Evolutionary conservation across 2,888 invertebrate genomes (phyloP), one percentile per base, ranked within the genome.

Genomic region (Watsonalla binaria): DNA sequence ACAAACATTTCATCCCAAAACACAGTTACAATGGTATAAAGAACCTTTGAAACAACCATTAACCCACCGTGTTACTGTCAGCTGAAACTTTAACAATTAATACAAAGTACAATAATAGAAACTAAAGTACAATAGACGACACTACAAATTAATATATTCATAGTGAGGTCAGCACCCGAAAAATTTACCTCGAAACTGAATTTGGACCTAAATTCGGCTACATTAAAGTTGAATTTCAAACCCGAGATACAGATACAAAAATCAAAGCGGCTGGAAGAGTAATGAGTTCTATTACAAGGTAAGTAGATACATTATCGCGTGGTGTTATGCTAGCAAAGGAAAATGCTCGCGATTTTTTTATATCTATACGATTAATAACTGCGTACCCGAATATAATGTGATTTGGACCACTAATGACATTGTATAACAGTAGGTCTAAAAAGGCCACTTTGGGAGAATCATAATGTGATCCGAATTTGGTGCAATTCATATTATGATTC

Each of bases 91-190:
- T 79, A 80, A 88, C 87, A 87, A 88, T 88, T 85, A 86, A 83
- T 78, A 75, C 74, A 64, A 66, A 72, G 66, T 66, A 70, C 78
- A 83, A 86, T 89, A 86, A 89, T 86, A 84, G 85, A 86, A 87
- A 86, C 85, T 87, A 81, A 75, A 73, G 74, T 70, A 87, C 80
- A 88, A 86, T 80, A 60, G 76, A 58, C 74, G 70, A 69, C 74
- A 78, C 78, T 82, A 85, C 86, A 88, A 87, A 89, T 87, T 86
- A 88, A 88, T 88, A 82, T 85, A 86, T 86, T 84, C 84, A 82
- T 74, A 73, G 70, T 70, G 75, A 85, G 86, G 82, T 86, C 83
- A 82, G 74, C 65, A 79, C 66, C 79, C 78, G 73, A 79, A 77
- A 76, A 74, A 66, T 63, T 53, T 49, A 34, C 34, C 34, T n/a